phyloP scores from a whole-genome alignment of 1,140 invertebrate genomes.

The Drosophila paulistorum region DNA sequence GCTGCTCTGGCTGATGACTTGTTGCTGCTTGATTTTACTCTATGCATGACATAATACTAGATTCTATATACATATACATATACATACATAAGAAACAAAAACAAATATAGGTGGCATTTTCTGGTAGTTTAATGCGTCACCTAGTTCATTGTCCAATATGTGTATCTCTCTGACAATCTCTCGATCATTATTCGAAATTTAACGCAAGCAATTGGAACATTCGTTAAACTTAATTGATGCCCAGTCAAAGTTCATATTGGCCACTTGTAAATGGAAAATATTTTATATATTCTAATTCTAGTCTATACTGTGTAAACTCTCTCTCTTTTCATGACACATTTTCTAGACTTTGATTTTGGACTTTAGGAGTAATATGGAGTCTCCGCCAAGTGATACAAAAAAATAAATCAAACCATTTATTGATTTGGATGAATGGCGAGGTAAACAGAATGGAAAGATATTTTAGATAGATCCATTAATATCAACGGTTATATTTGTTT shows the following conservation, averaged over 20 bases:
- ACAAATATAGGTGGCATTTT: slow-evolving; percentile 24
- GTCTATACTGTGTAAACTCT: background rate
- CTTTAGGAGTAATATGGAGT: background rate
- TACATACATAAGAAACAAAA: slow-evolving; percentile 7
- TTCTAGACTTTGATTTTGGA: background rate
- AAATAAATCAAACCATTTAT: too few relatives aligned
- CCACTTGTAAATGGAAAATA: slow-evolving; percentile 4
- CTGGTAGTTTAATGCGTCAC: slow-evolving; percentile 36
- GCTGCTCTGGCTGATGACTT: slow-evolving; percentile 16
- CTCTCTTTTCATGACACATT: background rate
- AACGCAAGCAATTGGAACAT: slow-evolving; percentile 56
- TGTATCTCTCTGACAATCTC: slow-evolving; percentile 26
- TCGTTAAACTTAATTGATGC: slow-evolving; percentile 70
- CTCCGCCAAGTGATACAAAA: too few relatives aligned
- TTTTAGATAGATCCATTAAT: too few relatives aligned
- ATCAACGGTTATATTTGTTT: too few relatives aligned
- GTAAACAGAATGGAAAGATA: too few relatives aligned
- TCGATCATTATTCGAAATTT: slow-evolving; percentile 51
- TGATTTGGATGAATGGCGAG: too few relatives aligned
- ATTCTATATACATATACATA: slow-evolving; percentile 59
- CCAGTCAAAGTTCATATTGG: slow-evolving; percentile 57
- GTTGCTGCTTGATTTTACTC: slow-evolving; percentile 55
- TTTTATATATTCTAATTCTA: background rate
- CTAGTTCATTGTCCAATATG: slow-evolving; percentile 24
- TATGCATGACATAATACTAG: slow-evolving; percentile 61